Percentiles rank a stretch among this genome's conserved stretches.
phyloP scores from a whole-genome alignment of 2,797 vertebrate species.

The Smutsia gigantea region DNA sequence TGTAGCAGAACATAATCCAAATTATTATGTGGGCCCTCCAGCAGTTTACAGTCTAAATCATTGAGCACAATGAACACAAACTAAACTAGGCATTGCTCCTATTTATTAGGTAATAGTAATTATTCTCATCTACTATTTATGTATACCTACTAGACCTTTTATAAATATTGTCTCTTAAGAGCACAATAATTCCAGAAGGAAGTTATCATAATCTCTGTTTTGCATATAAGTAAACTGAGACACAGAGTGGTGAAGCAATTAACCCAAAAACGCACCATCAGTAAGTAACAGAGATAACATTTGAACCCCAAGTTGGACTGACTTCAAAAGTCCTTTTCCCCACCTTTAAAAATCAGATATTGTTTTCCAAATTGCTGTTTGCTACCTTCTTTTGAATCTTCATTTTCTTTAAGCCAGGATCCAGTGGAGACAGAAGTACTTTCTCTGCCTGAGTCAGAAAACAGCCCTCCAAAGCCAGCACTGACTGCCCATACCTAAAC shows the following conservation, averaged over 20 bases:
- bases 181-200: neutral
- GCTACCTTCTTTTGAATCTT: neutral
- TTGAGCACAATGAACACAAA: neutral
- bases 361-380: neutral
- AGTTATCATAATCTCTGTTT: neutral
- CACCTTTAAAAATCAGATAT: neutral
- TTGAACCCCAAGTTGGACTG: neutral
- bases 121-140: neutral
- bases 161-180: neutral
- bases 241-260: neutral
- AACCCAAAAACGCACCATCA: neutral
- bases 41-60: neutral
- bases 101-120: neutral
- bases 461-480: neutral
- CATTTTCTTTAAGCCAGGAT: neutral
- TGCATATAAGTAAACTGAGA: neutral
- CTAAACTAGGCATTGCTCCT: neutral
- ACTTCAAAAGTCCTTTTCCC: neutral
- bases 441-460: neutral
- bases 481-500: too few relatives aligned
- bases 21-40: neutral
- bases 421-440: neutral
- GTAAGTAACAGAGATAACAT: neutral
- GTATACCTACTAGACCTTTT: neutral
- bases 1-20: neutral